A percentile compares a stretch with the other conserved stretches of the same genome.
phyloP scores from a whole-genome alignment of 2,113 vertebrate species.

The Amazona vittata region DNA sequence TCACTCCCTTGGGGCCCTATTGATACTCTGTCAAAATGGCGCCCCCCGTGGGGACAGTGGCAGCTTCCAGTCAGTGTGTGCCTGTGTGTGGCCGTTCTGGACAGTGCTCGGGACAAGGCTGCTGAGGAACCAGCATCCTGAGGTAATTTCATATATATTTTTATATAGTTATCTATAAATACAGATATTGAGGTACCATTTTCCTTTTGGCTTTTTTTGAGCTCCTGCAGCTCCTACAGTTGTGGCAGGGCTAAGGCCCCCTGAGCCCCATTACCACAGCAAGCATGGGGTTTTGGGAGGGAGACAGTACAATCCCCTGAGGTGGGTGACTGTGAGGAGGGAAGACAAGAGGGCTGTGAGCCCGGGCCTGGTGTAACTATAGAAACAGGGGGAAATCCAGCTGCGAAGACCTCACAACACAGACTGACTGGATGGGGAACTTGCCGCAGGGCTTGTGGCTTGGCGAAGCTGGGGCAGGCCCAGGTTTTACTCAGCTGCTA shows the following conservation, averaged over 20 bases:
- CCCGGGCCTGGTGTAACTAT: fast-evolving
- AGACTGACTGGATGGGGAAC: neutral
- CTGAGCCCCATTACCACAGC: fast-evolving
- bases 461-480: fast-evolving
- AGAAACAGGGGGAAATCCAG: neutral
- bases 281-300: fast-evolving
- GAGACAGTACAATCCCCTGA: fast-evolving
- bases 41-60: neutral
- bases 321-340: neutral
- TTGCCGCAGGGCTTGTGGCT: fast-evolving
- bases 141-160: neutral
- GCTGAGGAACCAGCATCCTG: neutral
- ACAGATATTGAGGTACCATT: neutral
- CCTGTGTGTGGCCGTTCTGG: fast-evolving
- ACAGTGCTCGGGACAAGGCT: neutral
- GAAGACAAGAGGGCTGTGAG: fast-evolving
- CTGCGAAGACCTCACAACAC: fast-evolving
- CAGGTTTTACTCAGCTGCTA: neutral
- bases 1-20: no score
- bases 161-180: neutral
- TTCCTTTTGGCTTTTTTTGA: neutral
- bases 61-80: neutral
- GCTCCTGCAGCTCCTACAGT: neutral
- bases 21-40: neutral
- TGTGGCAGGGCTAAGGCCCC: neutral